A percentile compares a stretch with the other conserved stretches of the same genome.
These are phyloP conservation scores for Cheumatopsyche charites DNA, from an alignment of 1,140 invertebrate species.

Conservation along the genomic window DNA sequence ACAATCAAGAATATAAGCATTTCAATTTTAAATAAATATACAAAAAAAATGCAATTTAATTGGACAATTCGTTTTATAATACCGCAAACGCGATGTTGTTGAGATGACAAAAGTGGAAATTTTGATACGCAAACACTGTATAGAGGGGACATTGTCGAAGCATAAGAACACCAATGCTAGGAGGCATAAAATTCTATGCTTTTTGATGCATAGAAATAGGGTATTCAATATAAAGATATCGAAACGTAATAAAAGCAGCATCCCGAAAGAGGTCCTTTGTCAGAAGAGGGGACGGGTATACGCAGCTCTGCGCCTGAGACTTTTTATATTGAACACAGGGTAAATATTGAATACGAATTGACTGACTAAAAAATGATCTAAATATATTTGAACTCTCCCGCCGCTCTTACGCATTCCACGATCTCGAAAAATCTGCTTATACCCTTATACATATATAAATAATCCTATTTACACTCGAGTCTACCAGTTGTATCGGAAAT, in stretches of 20 bases:
- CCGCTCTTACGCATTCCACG: too few species aligned
- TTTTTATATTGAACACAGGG: conserved; percentile 34
- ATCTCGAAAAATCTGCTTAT: too few species aligned
- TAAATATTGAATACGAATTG: conserved; percentile 35
- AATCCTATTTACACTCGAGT: too few species aligned
- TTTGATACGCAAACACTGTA: not conserved
- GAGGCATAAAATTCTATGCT: conserved; percentile 42
- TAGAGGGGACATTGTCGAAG: conserved; percentile 2
- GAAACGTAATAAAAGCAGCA: conserved; percentile 38
- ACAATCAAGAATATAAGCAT: too few species aligned
- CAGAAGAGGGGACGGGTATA: conserved; percentile 24
- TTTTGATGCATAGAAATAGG: conserved; percentile 44
- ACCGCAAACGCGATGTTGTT: too few species aligned
- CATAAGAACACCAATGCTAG: conserved; percentile 17
- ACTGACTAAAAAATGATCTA: conserved; percentile 19
- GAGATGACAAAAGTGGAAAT: too few species aligned
- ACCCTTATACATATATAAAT: too few species aligned
- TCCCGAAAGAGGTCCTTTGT: conserved; percentile 37
- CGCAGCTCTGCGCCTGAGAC: conserved; percentile 21
- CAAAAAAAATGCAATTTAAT: too few species aligned
- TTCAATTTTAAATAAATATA: too few species aligned
- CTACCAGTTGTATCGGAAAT: not conserved
- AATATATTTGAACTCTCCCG: conserved; percentile 28
- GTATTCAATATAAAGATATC: conserved; percentile 43
- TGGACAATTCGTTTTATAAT: too few species aligned